Conservation (phyloP, 2,113 vertebrate genomes). For the Proterorhinus semilunaris region DNA sequence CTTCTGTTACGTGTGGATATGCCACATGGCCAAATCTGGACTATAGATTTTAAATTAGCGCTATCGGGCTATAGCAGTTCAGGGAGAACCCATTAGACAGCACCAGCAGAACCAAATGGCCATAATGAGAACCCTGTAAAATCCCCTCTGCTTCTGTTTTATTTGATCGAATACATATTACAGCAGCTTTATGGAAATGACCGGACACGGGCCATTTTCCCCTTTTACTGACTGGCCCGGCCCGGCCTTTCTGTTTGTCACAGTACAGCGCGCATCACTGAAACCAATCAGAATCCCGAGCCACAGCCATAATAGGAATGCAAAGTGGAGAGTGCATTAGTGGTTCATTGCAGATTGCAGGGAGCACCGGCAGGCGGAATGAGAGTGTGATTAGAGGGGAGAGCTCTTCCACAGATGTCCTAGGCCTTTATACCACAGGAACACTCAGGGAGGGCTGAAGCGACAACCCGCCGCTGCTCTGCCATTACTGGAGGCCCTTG, state of each 20-base stretch:
- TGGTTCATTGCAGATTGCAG: constrained; percentile 39
- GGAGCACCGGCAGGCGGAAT: constrained; percentile 48
- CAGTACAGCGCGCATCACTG: constrained; percentile 23
- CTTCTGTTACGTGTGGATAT: constrained; percentile 9
- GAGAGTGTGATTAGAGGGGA: constrained; percentile 61
- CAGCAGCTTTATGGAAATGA: constrained; percentile 47
- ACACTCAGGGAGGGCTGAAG: constrained; percentile 52
- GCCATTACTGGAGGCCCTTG: constrained; percentile 53
- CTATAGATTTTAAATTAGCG: constrained; percentile 23
- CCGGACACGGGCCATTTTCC: constrained; percentile 44
- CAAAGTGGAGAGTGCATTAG: constrained; percentile 48
- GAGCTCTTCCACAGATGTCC: constrained; percentile 53
- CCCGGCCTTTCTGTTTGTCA: constrained; percentile 50
- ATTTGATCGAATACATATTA: constrained; percentile 61
- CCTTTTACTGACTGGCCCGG: constrained; percentile 36
- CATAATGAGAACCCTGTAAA: constrained; percentile 42
- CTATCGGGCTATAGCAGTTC: constrained; percentile 18
- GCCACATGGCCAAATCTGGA: not conserved
- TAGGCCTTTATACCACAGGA: constrained; percentile 47
- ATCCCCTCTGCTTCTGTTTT: constrained; percentile 41
- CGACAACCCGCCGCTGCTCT: constrained; percentile 54
- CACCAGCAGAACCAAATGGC: constrained; percentile 29
- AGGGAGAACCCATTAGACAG: constrained; percentile 21
- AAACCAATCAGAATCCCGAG: constrained; percentile 43
- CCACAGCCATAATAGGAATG: constrained; percentile 39